Evolutionary conservation across 2,113 vertebrate genomes (phyloP).

Genomic region (Solea senegalensis): DNA sequence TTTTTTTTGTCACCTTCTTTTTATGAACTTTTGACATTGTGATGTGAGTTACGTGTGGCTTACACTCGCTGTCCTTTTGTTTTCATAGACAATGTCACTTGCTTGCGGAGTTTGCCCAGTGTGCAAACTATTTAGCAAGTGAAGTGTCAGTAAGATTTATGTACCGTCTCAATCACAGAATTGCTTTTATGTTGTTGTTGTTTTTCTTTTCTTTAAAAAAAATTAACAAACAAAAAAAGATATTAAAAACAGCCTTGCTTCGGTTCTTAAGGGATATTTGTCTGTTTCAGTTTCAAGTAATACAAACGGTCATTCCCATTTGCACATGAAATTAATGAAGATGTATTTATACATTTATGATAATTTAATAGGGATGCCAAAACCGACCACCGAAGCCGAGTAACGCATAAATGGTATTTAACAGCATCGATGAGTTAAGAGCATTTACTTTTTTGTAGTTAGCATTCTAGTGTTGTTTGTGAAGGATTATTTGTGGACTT

Average conservation of each 20-base stretch:
- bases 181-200: constrained; percentile 41
- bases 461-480: constrained; percentile 78
- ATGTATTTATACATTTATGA: constrained; percentile 83
- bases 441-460: constrained; percentile 77
- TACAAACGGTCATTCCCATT: constrained; percentile 80
- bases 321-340: constrained; percentile 84
- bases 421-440: constrained; percentile 75
- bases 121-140: constrained; percentile 70
- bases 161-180: constrained; percentile 54
- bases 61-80: constrained; percentile 57
- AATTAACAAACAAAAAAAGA: constrained; percentile 1
- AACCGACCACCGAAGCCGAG: constrained; percentile 76
- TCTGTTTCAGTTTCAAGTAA: constrained; percentile 73
- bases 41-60: constrained; percentile 60
- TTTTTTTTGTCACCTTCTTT: constrained; percentile 40
- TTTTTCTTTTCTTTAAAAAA: constrained; percentile 51
- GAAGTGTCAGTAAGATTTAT: constrained; percentile 72
- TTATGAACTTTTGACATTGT: constrained; percentile 60
- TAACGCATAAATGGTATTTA: constrained; percentile 77
- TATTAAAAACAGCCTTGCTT: constrained; percentile 65
- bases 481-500: constrained; percentile 78
- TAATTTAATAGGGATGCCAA: constrained; percentile 80
- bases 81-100: constrained; percentile 75
- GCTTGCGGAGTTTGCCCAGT: constrained; percentile 61
- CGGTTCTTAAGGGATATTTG: constrained; percentile 81